Conservation (phyloP, 2,888 invertebrate species). For the Eumacrocentrus americanus region DNA sequence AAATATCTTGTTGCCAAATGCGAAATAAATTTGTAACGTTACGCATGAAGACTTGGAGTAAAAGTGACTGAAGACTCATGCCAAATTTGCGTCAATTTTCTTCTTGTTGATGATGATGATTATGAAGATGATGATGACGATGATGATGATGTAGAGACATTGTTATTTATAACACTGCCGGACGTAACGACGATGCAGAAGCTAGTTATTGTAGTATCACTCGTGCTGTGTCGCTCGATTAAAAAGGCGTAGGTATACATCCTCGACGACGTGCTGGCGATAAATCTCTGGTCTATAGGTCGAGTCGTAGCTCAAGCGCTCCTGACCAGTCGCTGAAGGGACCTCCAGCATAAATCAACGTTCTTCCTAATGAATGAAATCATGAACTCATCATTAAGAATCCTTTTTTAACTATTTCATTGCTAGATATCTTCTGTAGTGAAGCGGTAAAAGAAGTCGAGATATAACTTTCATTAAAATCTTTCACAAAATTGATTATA, state of each 20-base stretch:
- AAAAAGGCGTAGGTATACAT: not conserved
- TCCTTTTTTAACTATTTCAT: too few relatives aligned
- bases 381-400: too few relatives aligned
- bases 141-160: too few relatives aligned
- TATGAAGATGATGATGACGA: too few relatives aligned
- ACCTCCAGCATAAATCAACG: not conserved
- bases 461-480: not conserved
- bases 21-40: conserved; percentile 5
- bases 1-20: conserved; percentile 6
- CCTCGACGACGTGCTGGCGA: not conserved
- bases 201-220: not conserved
- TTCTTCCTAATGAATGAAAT: too few relatives aligned
- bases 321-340: not conserved
- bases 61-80: not conserved
- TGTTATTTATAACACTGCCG: conserved; percentile 13
- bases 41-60: too few relatives aligned
- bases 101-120: not conserved
- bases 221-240: too few relatives aligned
- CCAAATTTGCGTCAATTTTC: conserved; percentile 11
- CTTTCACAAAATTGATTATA: not conserved
- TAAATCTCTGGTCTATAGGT: conserved; percentile 9
- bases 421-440: not conserved
- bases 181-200: not conserved
- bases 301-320: conserved; percentile 4
- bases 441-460: not conserved